These are phyloP conservation scores for Empidonax traillii DNA, from an alignment of 2,113 vertebrate species.

Conservation along the genomic window DNA sequence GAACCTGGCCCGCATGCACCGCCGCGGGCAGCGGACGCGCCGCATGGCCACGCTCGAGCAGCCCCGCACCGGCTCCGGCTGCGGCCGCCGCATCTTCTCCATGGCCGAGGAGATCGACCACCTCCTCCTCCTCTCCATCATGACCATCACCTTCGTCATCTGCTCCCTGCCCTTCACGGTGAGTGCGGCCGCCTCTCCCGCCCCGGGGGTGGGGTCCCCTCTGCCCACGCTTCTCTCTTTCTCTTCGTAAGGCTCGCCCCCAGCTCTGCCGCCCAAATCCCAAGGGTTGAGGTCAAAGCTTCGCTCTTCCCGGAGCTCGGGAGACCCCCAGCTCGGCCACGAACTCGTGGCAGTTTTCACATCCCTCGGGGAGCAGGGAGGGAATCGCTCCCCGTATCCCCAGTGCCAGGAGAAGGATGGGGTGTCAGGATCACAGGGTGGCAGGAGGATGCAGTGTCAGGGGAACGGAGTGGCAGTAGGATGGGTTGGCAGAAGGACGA, in stretches of 20 bases:
- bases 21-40: slow-evolving; percentile 5
- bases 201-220: not conserved
- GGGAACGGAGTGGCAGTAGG: accelerated
- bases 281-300: not conserved
- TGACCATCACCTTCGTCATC: slow-evolving; percentile 90
- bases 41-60: not conserved
- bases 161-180: slow-evolving; percentile 93
- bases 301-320: not conserved
- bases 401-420: not conserved
- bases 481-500: not conserved
- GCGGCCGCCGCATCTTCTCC: slow-evolving; percentile 55
- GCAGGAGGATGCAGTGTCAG: accelerated
- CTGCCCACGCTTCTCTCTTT: accelerated
- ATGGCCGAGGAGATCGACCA: slow-evolving; percentile 90
- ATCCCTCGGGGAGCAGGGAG: accelerated
- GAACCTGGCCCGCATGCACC: slow-evolving; percentile 86
- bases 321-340: not conserved
- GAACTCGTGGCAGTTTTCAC: not conserved
- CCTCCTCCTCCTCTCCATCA: slow-evolving; percentile 88
- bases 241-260: accelerated
- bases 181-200: slow-evolving; percentile 39
- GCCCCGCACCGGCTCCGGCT: not conserved
- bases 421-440: not conserved
- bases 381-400: accelerated
- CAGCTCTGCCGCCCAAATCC: accelerated